Evolutionary conservation across 2,888 invertebrate species (phyloP).

Genomic region (Epirrhoe alternata): DNA sequence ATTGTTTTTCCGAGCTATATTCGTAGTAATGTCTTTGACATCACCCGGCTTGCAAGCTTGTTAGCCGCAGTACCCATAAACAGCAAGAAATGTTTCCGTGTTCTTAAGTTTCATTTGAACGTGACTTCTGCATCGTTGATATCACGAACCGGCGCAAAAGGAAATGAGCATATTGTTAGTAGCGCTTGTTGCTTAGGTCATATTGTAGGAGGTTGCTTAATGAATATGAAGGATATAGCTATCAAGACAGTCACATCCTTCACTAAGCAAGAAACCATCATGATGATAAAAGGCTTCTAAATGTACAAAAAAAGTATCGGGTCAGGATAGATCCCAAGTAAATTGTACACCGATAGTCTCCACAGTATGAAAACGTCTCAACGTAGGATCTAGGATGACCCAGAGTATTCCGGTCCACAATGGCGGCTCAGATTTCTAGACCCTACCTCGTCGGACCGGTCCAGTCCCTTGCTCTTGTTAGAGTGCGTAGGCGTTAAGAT

Average conservation of each 20-base stretch:
- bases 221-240: background rate
- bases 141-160: slow-evolving; percentile 49
- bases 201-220: slow-evolving; percentile 1
- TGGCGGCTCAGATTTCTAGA: slow-evolving; percentile 71
- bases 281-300: too few relatives aligned
- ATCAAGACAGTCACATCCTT: background rate
- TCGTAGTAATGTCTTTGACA: background rate
- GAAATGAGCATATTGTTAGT: slow-evolving; percentile 36
- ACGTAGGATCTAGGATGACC: slow-evolving; percentile 49
- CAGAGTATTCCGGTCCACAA: slow-evolving; percentile 63
- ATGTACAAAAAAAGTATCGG: too few relatives aligned
- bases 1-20: background rate
- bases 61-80: background rate
- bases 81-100: slow-evolving; percentile 15
- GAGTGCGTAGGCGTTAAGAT: slow-evolving; percentile 52
- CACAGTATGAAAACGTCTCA: background rate
- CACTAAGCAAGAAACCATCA: background rate
- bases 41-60: background rate
- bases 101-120: slow-evolving; percentile 35
- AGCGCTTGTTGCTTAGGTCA: slow-evolving; percentile 9
- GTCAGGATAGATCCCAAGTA: background rate
- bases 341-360: background rate
- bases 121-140: slow-evolving; percentile 42
- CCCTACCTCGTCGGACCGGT: slow-evolving; percentile 63
- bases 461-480: slow-evolving; percentile 43